These are phyloP conservation scores for Ctenopoma multispine DNA, from an alignment of 2,797 vertebrate genomes.

Conservation along the genomic window DNA sequence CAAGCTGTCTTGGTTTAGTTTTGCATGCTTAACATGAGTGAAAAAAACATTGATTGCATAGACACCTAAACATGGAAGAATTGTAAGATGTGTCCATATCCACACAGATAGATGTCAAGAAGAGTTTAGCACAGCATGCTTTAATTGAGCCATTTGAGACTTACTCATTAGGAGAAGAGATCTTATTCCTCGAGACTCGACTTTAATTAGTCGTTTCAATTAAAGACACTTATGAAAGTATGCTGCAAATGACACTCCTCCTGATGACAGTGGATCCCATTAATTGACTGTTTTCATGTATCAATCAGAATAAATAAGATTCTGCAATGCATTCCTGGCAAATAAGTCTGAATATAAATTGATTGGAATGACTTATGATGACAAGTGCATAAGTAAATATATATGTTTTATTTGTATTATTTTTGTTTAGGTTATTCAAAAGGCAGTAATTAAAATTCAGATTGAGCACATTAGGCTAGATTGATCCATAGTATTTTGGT, in stretches of 20 bases:
- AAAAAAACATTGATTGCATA: slow-evolving; percentile 35
- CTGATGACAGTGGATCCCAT: slow-evolving; percentile 70
- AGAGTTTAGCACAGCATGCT: slow-evolving; percentile 57
- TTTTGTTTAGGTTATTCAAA: neutral
- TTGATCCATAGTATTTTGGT: slow-evolving; percentile 30
- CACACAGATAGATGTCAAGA: slow-evolving; percentile 65
- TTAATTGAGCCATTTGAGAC: slow-evolving; percentile 80
- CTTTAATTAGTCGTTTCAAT: slow-evolving; percentile 85
- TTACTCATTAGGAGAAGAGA: slow-evolving; percentile 77
- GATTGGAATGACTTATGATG: neutral
- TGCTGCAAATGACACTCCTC: slow-evolving; percentile 66
- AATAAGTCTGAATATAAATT: slow-evolving; percentile 54
- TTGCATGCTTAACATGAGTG: slow-evolving; percentile 35
- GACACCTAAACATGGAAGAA: slow-evolving; percentile 49
- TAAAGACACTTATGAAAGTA: slow-evolving; percentile 78
- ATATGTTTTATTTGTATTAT: neutral
- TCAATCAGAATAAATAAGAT: slow-evolving; percentile 73
- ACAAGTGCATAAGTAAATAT: slow-evolving; percentile 16
- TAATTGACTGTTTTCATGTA: slow-evolving; percentile 73
- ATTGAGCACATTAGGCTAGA: slow-evolving; percentile 7
- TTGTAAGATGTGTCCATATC: slow-evolving; percentile 29
- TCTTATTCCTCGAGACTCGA: slow-evolving; percentile 77
- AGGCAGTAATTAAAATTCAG: neutral
- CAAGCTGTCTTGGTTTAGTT: slow-evolving; percentile 29
- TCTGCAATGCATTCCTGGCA: slow-evolving; percentile 34